Base-by-base conservation (phyloP, 1,140 invertebrate species). In the Drosophila novamexicana region DNA sequence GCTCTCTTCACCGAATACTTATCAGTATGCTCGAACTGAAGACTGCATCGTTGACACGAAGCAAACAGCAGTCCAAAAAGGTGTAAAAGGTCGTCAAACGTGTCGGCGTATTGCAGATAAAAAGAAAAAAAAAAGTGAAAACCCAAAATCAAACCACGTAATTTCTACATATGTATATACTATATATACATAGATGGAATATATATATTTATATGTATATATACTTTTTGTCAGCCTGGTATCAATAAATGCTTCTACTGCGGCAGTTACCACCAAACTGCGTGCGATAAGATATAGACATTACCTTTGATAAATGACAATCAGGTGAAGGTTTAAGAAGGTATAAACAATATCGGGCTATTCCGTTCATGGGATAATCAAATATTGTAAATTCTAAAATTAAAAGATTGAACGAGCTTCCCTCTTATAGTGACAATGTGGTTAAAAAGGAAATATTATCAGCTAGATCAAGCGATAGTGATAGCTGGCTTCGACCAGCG, bases 181-280 rank as follows among this genome's bases (percentile, higher is more conserved):
- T 62, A 61, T 70, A 34, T 56, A 59, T 37, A 37, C 67, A 58
- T 29, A 54, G 40, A 18, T 34, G 37, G 29, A 44, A 7, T 54
- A 14, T 34, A 29, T 47, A 37, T 70, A 22, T 53, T 71, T 85
- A 85, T 67, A 81, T 71, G 83, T 54, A 37, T 70, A 49, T 49
- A 22, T 53, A 36, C 37, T 40, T 57, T 71, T 72, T 76, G 53
- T 22, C 22, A 29, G 61, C 49, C 61, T 63, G 69, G 40, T 73
- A 86, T 85, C 79, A 70, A 75, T 85, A 85, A 75, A 85, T 71
- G 83, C 72, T 88, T 72, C 84, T 68, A 89, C 80, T 72, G 84
- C 47, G 80, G 80, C 84, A 88, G 64, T 76, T 77, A 85, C 77
- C 77, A 71, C 63, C 73, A 75, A 75, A 70, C 63, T 53, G 63